Conservation (phyloP, 1,140 invertebrate genomes). For the Vollenhovia emeryi region DNA sequence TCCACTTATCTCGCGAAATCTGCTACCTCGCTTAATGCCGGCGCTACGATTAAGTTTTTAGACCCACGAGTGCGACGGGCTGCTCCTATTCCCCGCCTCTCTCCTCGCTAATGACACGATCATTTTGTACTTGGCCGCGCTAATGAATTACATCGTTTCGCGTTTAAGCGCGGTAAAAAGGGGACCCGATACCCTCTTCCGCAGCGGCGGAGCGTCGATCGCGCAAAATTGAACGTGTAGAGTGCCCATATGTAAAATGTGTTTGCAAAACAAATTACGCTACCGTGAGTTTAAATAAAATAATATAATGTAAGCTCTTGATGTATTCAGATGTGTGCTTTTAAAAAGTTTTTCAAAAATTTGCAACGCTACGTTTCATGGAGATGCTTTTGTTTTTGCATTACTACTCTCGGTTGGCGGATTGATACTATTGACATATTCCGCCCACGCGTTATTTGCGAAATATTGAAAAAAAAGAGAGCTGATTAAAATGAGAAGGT, state of each 20-base stretch:
- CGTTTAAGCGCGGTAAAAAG: background rate
- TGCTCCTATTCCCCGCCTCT: background rate
- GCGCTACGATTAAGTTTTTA: slow-evolving; percentile 48
- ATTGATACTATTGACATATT: background rate
- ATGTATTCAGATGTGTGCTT: background rate
- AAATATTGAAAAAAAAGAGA: slow-evolving; percentile 3
- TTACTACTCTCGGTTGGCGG: background rate
- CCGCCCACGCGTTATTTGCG: background rate
- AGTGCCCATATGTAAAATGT: background rate
- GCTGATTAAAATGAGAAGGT: slow-evolving; percentile 38
- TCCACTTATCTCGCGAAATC: background rate
- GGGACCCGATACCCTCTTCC: too few relatives aligned
- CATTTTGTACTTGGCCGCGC: slow-evolving; percentile 13
- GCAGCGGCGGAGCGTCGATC: background rate
- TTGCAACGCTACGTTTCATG: background rate
- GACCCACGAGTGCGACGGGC: background rate
- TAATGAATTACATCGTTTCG: slow-evolving; percentile 20
- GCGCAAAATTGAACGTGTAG: too few relatives aligned
- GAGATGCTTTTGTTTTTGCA: background rate
- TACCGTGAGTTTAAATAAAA: background rate
- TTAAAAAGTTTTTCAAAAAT: background rate
- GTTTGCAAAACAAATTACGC: background rate
- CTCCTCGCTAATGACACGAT: slow-evolving; percentile 14
- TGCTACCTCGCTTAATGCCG: slow-evolving; percentile 27
- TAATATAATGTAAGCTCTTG: background rate